Percentiles rank a stretch among this genome's conserved stretches.
Evolutionary conservation across 1,140 invertebrate genomes (phyloP).

Genomic region (Danaus melanippus): DNA sequence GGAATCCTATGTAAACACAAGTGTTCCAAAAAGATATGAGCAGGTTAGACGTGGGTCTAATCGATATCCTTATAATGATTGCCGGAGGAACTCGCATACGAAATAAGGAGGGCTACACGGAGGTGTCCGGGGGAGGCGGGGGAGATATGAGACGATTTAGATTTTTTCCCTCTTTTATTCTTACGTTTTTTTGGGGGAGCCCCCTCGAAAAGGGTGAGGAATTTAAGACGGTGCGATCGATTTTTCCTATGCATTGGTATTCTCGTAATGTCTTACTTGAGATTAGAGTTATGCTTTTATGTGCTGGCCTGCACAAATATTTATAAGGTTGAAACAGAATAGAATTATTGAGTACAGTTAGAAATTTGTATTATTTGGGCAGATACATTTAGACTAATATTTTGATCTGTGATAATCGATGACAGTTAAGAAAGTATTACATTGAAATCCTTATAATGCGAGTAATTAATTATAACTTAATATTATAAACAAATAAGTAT

Average conservation of each 20-base stretch:
- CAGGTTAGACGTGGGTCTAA: conserved; percentile 66
- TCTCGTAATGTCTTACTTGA: conserved; percentile 69
- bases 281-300: conserved; percentile 65
- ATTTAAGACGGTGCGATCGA: conserved; percentile 70
- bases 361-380: too few relatives aligned
- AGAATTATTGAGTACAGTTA: too few relatives aligned
- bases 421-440: too few relatives aligned
- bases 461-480: too few relatives aligned
- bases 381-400: too few relatives aligned
- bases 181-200: conserved; percentile 70
- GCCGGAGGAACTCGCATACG: conserved; percentile 69
- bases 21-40: conserved; percentile 61
- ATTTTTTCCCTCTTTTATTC: conserved; percentile 72
- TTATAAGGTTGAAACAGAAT: too few relatives aligned
- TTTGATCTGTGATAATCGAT: too few relatives aligned
- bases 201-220: conserved; percentile 69
- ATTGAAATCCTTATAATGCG: too few relatives aligned
- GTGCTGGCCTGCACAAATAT: conserved; percentile 4
- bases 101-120: conserved; percentile 68
- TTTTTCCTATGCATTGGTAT: conserved; percentile 71
- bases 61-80: conserved; percentile 71
- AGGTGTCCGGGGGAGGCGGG: conserved; percentile 57
- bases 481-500: too few relatives aligned
- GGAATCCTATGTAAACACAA: conserved; percentile 44
- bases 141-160: conserved; percentile 71